phyloP scores from a whole-genome alignment of 2,113 vertebrate genomes.

The Tupaia chinensis region DNA sequence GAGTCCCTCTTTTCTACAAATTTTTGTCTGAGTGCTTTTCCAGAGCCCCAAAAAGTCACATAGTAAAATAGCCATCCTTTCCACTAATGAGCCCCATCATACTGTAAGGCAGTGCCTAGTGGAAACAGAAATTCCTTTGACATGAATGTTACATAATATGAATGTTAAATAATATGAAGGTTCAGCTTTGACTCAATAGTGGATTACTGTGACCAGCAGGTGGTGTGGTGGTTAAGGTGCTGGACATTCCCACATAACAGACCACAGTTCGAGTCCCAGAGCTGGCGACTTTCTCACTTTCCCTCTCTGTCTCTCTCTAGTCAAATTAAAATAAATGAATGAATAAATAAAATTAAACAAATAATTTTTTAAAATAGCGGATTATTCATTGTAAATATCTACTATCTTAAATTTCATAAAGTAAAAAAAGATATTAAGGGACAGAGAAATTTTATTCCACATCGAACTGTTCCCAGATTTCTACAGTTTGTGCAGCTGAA shows the following conservation, averaged over 20 bases:
- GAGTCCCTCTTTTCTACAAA: background rate
- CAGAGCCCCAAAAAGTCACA: background rate
- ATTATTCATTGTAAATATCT: background rate
- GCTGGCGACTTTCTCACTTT: too few relatives aligned
- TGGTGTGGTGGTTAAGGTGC: too few relatives aligned
- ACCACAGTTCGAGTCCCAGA: too few relatives aligned
- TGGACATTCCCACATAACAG: too few relatives aligned
- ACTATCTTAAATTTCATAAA: background rate
- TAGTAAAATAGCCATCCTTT: background rate
- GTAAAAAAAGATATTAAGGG: background rate
- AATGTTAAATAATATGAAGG: background rate
- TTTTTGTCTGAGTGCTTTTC: background rate
- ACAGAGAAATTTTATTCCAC: background rate
- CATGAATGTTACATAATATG: background rate
- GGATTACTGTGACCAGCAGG: too few relatives aligned
- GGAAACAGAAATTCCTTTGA: background rate
- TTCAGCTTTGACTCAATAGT: background rate
- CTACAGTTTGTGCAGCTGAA: slow-evolving; percentile 24
- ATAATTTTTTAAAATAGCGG: too few relatives aligned
- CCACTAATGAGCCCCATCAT: background rate
- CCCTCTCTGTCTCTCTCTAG: too few relatives aligned
- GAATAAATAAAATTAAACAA: too few relatives aligned
- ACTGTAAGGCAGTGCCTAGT: background rate
- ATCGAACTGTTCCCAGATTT: slow-evolving; percentile 36
- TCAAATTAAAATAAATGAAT: too few relatives aligned